Percentiles rank a stretch among this genome's conserved stretches.
Conservation (phyloP, 1,140 invertebrate genomes). For the Drosophila teissieri region DNA sequence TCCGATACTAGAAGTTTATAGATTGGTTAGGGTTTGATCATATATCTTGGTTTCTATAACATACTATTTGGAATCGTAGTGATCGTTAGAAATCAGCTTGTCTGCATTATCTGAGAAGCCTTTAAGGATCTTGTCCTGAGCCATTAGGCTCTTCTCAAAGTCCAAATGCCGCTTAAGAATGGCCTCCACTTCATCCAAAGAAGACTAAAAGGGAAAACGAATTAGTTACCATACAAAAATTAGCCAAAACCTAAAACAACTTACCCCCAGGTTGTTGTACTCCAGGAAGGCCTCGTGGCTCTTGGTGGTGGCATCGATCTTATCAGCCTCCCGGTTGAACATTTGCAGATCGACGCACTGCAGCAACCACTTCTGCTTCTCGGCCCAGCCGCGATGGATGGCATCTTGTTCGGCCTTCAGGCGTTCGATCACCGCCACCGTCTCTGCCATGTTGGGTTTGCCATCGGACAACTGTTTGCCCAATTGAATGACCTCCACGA, state of each 20-base stretch:
- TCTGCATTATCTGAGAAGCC: conserved; percentile 94
- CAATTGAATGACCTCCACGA: conserved; percentile 91
- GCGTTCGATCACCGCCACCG: conserved; percentile 90
- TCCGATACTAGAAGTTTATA: conserved; percentile 87
- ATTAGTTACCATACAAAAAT: neutral
- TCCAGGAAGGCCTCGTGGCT: conserved; percentile 97
- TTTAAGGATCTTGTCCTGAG: conserved; percentile 96
- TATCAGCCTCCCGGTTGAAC: conserved; percentile 98
- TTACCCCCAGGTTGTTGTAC: conserved; percentile 93
- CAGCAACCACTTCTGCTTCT: conserved; percentile 92
- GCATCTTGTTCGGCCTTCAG: conserved; percentile 91
- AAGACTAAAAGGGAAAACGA: conserved; percentile 87
- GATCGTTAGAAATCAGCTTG: conserved; percentile 91
- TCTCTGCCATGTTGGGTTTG: conserved; percentile 89
- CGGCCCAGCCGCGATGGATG: conserved; percentile 91
- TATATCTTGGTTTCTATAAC: conserved; percentile 41
- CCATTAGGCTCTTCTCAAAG: conserved; percentile 96
- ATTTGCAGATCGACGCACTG: conserved; percentile 94
- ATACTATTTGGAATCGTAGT: conserved; percentile 94
- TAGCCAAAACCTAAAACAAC: conserved; percentile 44
- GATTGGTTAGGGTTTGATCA: neutral
- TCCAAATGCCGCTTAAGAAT: conserved; percentile 97
- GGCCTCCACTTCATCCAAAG: conserved; percentile 97
- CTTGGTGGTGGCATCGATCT: conserved; percentile 97
- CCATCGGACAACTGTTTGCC: conserved; percentile 90